Base-by-base conservation (phyloP, 2,888 invertebrate species). In the Drosophila setosimentum region DNA sequence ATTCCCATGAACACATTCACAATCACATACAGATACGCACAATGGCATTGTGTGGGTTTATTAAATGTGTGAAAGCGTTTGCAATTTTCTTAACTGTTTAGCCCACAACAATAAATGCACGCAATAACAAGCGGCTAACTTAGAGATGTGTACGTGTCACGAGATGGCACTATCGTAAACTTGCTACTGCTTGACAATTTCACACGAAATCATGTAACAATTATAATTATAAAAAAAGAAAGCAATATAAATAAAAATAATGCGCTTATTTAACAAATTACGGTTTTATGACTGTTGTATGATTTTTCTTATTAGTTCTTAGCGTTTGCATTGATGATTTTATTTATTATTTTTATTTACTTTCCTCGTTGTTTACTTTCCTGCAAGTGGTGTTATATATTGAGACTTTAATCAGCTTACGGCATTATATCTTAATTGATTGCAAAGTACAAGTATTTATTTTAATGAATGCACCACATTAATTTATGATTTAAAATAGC, bases 1-100 rank as follows among this genome's bases (percentile, higher is more conserved):
- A 68, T 65, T 68, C 65, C 49, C 66, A 57, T 29, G 42, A 45
- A 45, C 42, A 45, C 42, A 45, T 7, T 21, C n/a, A 21, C 21
- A 21, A 11, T 10, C n/a, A 5, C n/a, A 13, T 48, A 5, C 59
- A 45, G 24, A 45, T 27, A 61, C 30, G 16, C 4, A 63, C 59
- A 74, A 58, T 50, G 32, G n/a, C 33, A 50, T 49, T 63, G 35
- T 48, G 57, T 35, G 51, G 45, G 53, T 61, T 48, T 68, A 65
- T 63, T 59, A 65, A 57, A 73, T 66, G 62, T 62, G 62, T 49
- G 63, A 27, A 50, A 45, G 49, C 57, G 48, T 61, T 48, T 42
- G 35, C n/a, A 37, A 30, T 51, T 51, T 42, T 58, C 45, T 68
- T 70, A 48, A 74, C 66, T 68, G 55, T 49, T 68, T 50, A 50